Conservation (phyloP, 2,888 invertebrate genomes). For the Heliconius cydno region DNA sequence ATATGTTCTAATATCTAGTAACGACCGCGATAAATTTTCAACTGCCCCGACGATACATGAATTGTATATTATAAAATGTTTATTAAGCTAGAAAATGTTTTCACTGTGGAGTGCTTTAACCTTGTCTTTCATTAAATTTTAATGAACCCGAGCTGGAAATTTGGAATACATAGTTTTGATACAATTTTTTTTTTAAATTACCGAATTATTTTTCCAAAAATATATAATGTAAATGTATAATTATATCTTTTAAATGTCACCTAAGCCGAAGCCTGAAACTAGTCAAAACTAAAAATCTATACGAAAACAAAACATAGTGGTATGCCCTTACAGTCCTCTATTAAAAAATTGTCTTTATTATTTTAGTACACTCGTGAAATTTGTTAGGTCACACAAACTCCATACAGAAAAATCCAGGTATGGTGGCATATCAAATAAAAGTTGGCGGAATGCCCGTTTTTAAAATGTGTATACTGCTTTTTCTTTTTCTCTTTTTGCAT, state of each 20-base stretch:
- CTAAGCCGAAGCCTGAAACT: not conserved
- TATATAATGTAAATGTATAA: not conserved
- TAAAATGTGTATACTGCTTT: conserved; percentile 16
- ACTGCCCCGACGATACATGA: conserved; percentile 8
- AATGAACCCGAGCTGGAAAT: conserved; percentile 4
- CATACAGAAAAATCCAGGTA: conserved; percentile 29
- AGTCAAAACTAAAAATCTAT: not conserved
- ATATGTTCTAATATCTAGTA: conserved; percentile 10
- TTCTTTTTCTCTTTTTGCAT: conserved; percentile 6
- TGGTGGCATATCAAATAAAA: conserved; percentile 33
- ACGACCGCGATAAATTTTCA: conserved; percentile 23
- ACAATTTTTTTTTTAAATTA: not conserved
- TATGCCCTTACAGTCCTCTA: not conserved
- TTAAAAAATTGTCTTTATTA: conserved; percentile 21
- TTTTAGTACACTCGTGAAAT: conserved; percentile 6
- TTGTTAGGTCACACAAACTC: conserved; percentile 27
- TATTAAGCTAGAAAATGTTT: conserved; percentile 21
- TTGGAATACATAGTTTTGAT: not conserved
- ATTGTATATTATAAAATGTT: conserved; percentile 23
- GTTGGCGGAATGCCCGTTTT: conserved; percentile 31
- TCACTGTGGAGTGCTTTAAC: conserved; percentile 13
- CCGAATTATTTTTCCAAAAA: not conserved
- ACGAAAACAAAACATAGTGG: not conserved
- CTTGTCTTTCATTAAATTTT: conserved; percentile 29
- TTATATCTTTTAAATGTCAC: not conserved